Evolutionary conservation across 2,888 invertebrate genomes (phyloP).

Genomic region (Spisula solida): DNA sequence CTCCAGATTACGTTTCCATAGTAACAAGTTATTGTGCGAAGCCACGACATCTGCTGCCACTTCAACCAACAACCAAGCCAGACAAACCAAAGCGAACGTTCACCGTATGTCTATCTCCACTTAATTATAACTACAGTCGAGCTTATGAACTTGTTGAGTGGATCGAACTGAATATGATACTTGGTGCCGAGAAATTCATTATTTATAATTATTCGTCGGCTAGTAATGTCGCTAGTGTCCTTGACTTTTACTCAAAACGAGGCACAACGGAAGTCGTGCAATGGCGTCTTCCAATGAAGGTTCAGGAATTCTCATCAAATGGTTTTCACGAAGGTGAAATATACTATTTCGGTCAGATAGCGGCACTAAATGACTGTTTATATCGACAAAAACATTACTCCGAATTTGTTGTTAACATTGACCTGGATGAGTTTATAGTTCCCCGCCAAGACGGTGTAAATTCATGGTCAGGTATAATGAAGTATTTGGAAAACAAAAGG

Average conservation of each 20-base stretch:
- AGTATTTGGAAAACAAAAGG: not conserved
- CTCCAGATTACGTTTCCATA: constrained; percentile 66
- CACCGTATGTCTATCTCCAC: constrained; percentile 80
- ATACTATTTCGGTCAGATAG: constrained; percentile 86
- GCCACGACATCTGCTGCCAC: constrained; percentile 55
- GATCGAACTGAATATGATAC: constrained; percentile 83
- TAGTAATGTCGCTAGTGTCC: constrained; percentile 76
- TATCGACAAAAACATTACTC: constrained; percentile 78
- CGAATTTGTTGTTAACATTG: constrained; percentile 82
- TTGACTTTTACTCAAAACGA: constrained; percentile 75
- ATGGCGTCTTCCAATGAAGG: constrained; percentile 83
- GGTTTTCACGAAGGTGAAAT: constrained; percentile 70
- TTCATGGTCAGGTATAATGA: constrained; percentile 2
- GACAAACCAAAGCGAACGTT: constrained; percentile 59
- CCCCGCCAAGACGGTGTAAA: constrained; percentile 69
- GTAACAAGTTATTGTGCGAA: constrained; percentile 53
- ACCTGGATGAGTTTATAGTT: constrained; percentile 86
- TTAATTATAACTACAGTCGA: constrained; percentile 77
- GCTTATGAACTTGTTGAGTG: constrained; percentile 84
- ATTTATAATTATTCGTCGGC: constrained; percentile 83
- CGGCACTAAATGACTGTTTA: constrained; percentile 86
- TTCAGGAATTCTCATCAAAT: constrained; percentile 36
- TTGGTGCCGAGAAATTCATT: constrained; percentile 83
- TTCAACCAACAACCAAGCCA: not conserved
- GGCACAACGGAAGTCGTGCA: constrained; percentile 80